Base-by-base conservation (phyloP, 1,140 invertebrate species). In the Drosophila mayri region DNA sequence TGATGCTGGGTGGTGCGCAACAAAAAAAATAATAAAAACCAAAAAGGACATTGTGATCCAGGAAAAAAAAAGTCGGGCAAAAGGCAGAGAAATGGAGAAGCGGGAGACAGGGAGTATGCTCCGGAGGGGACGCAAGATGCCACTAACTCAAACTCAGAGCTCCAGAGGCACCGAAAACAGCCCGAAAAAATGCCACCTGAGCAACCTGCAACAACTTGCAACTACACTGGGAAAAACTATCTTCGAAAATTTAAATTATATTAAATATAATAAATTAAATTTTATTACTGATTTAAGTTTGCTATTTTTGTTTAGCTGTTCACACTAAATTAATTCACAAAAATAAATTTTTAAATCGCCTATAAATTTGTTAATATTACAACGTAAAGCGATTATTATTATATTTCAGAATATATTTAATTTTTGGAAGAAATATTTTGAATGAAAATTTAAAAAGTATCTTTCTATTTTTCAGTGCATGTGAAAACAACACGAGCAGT, bases 61-160 rank as follows among this genome's bases (percentile, higher is more conserved):
- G 30, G 20, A 58, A 71, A 72, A 70, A 72, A 72, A 72, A 72
- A 28, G 50, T n/a, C 30, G 52, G 44, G 30, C 22, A 30, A 70
- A 67, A 30, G 28, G 35, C 30, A 41, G 43, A 44, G 43, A 47
- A 43, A 35, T 18, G 12, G n/a, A 37, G n/a, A 49, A 30, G 37
- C 35, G 14, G 28, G 32, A 35, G 70, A 25, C 46, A 47, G 38
- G 46, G 70, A 47, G 71, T 74, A 76, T 68, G 49, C 74, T 77
- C 74, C 59, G 50, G 64, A n/a, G 71, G 73, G 47, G 68, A 61
- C 44, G 58, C 83, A 86, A 86, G 83, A 86, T 86, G 83, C 79
- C 83, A 87, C 83, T 78, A 87, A 76, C 82, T 81, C 82, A 86
- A 78, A 86, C 82, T 87, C 52, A 38, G 46, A 60, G 41, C 65